A percentile compares a stretch with the other conserved stretches of the same genome.
These are phyloP conservation scores for Bolinopsis microptera DNA, from an alignment of 37 sponge, comb jelly and placozoan genomes.

Conservation along the genomic window DNA sequence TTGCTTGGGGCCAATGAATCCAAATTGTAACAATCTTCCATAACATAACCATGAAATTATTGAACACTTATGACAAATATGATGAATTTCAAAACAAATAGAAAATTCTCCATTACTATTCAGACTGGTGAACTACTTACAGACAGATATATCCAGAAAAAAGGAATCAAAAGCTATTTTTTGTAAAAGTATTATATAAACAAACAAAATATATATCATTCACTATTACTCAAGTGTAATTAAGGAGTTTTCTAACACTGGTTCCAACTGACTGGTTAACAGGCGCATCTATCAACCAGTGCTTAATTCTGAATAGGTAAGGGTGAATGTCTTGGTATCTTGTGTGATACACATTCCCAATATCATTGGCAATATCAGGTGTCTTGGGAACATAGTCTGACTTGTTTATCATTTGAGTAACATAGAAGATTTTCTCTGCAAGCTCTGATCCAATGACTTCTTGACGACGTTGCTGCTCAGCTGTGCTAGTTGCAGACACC, in stretches of 20 bases:
- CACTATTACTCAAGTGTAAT: slow-evolving; percentile 66
- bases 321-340: slow-evolving; percentile 79
- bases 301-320: slow-evolving; percentile 73
- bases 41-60: too few species aligned
- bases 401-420: slow-evolving; percentile 65
- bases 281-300: neutral
- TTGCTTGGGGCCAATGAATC: too few species aligned
- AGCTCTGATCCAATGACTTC: slow-evolving; percentile 50
- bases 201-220: too few species aligned
- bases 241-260: slow-evolving; percentile 18
- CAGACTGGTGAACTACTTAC: too few species aligned
- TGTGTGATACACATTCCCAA: slow-evolving; percentile 80
- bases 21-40: too few species aligned
- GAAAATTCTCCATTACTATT: too few species aligned
- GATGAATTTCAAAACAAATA: too few species aligned
- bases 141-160: too few species aligned
- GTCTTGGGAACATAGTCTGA: slow-evolving; percentile 82
- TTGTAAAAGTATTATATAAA: too few species aligned
- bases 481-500: slow-evolving; percentile 50
- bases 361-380: slow-evolving; percentile 72
- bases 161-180: too few species aligned
- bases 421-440: slow-evolving; percentile 44
- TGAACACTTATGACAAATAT: too few species aligned
- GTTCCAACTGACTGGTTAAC: slow-evolving; percentile 13
- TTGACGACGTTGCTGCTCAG: slow-evolving; percentile 45